Conservation (phyloP, 2,113 vertebrate genomes). For the Mohoua ochrocephala region DNA sequence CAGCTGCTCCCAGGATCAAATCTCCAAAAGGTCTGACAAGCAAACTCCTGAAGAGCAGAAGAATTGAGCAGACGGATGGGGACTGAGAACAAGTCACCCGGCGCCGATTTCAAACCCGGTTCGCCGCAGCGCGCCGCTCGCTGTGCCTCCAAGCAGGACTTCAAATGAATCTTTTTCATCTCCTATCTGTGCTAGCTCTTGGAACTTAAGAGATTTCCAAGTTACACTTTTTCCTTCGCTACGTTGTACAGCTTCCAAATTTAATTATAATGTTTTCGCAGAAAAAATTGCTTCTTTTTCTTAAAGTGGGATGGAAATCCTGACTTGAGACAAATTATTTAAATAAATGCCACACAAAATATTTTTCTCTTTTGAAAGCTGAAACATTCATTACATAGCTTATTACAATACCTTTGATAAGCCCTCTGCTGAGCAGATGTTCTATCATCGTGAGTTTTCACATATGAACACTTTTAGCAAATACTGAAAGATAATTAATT, state of each 20-base stretch:
- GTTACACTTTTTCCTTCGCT: fast-evolving
- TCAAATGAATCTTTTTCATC: neutral
- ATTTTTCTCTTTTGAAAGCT: neutral
- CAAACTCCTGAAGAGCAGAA: neutral
- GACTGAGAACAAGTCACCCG: neutral
- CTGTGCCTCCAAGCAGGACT: neutral
- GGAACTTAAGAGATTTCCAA: neutral
- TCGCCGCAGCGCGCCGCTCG: fast-evolving
- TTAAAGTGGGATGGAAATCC: neutral
- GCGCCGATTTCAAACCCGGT: neutral
- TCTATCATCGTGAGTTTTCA: neutral
- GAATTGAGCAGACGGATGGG: neutral
- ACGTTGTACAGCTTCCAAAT: neutral
- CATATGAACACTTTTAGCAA: neutral
- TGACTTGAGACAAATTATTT: neutral
- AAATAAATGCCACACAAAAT: neutral
- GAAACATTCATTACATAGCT: neutral
- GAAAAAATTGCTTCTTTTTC: neutral
- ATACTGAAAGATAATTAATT: constrained; percentile 9
- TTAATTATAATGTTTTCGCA: neutral
- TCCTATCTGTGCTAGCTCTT: neutral
- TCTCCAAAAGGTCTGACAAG: neutral
- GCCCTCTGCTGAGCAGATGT: neutral
- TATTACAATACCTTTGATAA: constrained; percentile 29
- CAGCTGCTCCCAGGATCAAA: neutral